Evolutionary conservation across 2,797 vertebrate genomes (phyloP), one percentile per base, ranked within the genome.

Genomic region (Gastrophryne carolinensis): DNA sequence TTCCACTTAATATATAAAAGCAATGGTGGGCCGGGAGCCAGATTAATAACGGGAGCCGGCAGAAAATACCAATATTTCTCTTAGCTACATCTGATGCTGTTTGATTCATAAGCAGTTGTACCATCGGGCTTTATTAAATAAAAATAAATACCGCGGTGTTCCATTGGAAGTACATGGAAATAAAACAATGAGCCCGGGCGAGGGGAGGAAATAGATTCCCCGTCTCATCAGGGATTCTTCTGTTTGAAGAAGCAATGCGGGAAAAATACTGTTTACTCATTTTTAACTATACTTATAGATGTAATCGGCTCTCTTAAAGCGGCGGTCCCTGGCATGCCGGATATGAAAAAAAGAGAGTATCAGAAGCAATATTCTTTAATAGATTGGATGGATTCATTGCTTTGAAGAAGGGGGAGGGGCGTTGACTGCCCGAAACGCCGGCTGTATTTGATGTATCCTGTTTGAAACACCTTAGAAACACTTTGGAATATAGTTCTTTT

Each of bases 1-100:
- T 87, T 88, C 84, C 80, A 80, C 81, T 89, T 87, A 83, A 84
- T 89, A 82, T 85, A 86, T 89, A 88, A 90, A 90, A 89, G 72
- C 65, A 81, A 83, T 77, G 79, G 79, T 75, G 77, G 85, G 81
- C 85, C 86, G 75, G 78, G 82, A 87, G 84, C 84, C 85, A 88
- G 86, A 87, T 90, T 89, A 88, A 86, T 88, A 86, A 85, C 76
- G 70, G 70, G 63, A 81, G 81, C 8, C 35, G 81, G 77, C 75
- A 84, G 80, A 78, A 85, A 86, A 88, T 84, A 79, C 80, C 75
- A 66, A 35, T 80, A 69, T 84, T 80, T 78, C 72, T 74, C 39
- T 76, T 82, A 83, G 67, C 82, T 86, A 83, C 83, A 85, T 82
- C 74, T 75, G 47, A 80, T 87, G 82, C 75, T 0, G 81, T 66